Evolutionary conservation across 2,113 vertebrate genomes (phyloP).

Genomic region (cattle (Bos taurus)): DNA sequence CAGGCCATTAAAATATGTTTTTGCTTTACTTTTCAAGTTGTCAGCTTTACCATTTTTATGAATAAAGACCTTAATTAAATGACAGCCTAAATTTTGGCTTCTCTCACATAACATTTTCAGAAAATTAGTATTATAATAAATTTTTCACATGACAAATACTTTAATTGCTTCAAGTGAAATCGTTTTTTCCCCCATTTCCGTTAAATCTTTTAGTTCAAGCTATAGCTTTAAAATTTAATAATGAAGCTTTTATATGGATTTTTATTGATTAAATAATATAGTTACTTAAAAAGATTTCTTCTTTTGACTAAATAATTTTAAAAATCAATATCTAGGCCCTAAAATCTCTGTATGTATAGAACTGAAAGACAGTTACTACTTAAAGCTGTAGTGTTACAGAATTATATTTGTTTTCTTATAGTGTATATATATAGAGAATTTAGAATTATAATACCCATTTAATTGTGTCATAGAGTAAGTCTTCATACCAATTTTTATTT

Average conservation of each 20-base stretch:
- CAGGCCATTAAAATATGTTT: background rate
- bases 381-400: background rate
- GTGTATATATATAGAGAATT: background rate
- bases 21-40: background rate
- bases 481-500: background rate
- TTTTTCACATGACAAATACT: background rate
- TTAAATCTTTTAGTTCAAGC: background rate
- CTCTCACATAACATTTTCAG: constrained; percentile 2
- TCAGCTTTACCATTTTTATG: background rate
- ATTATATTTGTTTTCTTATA: background rate
- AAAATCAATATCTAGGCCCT: background rate
- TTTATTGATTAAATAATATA: background rate
- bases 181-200: background rate
- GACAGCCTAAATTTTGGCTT: background rate
- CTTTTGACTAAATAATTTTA: background rate
- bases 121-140: background rate
- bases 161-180: background rate
- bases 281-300: background rate
- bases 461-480: background rate
- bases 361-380: background rate
- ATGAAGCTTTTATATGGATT: background rate
- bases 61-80: constrained; percentile 28
- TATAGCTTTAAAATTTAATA: background rate
- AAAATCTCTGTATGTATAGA: background rate
- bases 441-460: background rate